These are phyloP conservation scores for cattle (Bos taurus) DNA, from an alignment of 2,113 vertebrate species.

Conservation along the genomic window DNA sequence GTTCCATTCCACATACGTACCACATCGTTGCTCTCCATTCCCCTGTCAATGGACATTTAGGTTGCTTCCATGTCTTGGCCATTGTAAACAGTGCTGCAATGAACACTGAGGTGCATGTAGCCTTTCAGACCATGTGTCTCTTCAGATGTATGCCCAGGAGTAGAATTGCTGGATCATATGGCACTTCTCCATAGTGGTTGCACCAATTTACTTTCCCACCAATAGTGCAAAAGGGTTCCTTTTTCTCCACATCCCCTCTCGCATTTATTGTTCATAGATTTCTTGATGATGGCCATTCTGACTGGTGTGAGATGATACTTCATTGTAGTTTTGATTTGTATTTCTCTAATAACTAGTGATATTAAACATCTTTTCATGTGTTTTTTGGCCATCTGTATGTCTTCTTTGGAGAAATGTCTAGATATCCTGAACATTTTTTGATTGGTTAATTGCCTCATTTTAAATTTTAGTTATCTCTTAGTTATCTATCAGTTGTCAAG, in stretches of 20 bases:
- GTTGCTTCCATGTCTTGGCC: neutral
- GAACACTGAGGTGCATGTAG: neutral
- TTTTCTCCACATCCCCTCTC: neutral
- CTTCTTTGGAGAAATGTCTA: neutral
- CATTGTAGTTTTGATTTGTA: neutral
- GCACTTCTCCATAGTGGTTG: neutral
- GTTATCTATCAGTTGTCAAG: neutral
- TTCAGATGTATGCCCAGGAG: neutral
- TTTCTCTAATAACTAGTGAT: neutral
- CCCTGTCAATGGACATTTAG: neutral
- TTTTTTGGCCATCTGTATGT: neutral
- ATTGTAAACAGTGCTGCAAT: neutral
- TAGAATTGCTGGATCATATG: neutral
- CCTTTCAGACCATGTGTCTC: neutral
- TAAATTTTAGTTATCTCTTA: neutral
- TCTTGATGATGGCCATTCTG: neutral
- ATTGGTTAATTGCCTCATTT: neutral
- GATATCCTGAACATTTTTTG: neutral
- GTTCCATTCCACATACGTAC: neutral
- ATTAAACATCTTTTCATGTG: neutral
- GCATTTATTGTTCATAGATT: neutral
- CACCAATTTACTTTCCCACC: neutral
- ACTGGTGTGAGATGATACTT: neutral
- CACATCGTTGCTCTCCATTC: neutral
- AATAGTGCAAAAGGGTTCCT: neutral